phyloP scores from a whole-genome alignment of 2,797 vertebrate species.

The Erpetoichthys calabaricus region DNA sequence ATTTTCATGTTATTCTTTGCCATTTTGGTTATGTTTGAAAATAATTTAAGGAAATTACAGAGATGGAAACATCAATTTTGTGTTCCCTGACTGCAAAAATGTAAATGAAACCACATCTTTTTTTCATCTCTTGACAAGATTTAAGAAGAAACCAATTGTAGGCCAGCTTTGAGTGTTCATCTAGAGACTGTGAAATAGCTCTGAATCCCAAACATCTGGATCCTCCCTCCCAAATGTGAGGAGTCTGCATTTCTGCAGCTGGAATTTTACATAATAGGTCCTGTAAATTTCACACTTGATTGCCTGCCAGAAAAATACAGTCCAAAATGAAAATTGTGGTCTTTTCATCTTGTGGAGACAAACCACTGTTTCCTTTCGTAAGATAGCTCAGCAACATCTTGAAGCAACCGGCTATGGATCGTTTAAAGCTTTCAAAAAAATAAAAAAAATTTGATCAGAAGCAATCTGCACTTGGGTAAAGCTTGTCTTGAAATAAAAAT shows the following conservation, averaged over 20 bases:
- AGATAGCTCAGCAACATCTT: conserved; percentile 32
- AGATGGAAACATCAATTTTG: conserved; percentile 7
- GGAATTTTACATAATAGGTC: conserved; percentile 62
- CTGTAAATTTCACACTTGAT: conserved; percentile 70
- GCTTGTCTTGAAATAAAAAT: too few relatives aligned
- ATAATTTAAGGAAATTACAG: conserved; percentile 10
- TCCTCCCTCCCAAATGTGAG: conserved; percentile 35
- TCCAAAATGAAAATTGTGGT: conserved; percentile 65
- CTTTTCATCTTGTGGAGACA: conserved; percentile 40
- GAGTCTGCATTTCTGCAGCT: conserved; percentile 57
- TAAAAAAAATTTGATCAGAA: conserved; percentile 53
- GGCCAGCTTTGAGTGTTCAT: conserved; percentile 17
- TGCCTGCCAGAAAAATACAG: conserved; percentile 65
- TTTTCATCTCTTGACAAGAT: conserved; percentile 9
- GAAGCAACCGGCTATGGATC: conserved; percentile 54
- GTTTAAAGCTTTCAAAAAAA: conserved; percentile 62
- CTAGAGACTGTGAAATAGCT: conserved; percentile 21
- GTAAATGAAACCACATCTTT: conserved; percentile 9
- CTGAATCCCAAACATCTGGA: conserved; percentile 45
- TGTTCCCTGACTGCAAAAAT: conserved; percentile 7
- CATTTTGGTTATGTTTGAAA: conserved; percentile 6
- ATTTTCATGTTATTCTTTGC: not conserved
- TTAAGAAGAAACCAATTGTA: conserved; percentile 21
- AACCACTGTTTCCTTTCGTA: conserved; percentile 25
- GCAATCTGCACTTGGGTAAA: conserved; percentile 10